Evolutionary conservation across 2,888 invertebrate genomes (phyloP).

Genomic region (Miltochrista miniata): DNA sequence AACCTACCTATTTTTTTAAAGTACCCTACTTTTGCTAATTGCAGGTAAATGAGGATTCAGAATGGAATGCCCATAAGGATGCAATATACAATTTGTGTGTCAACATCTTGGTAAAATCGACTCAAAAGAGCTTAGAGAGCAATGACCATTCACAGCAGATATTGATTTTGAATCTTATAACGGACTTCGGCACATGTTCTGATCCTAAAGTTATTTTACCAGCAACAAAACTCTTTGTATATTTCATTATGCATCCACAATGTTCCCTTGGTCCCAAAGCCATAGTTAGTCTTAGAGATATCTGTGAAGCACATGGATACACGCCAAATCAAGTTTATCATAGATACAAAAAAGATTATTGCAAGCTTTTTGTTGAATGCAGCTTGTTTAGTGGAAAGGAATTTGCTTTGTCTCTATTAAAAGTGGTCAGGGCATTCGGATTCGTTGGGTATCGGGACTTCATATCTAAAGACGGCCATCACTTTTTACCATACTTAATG

Average conservation of each 20-base stretch:
- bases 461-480: conserved; percentile 86
- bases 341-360: conserved; percentile 85
- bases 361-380: conserved; percentile 84
- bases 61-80: conserved; percentile 58
- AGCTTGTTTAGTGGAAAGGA: conserved; percentile 83
- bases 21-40: conserved; percentile 21
- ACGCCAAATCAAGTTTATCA: conserved; percentile 84
- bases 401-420: conserved; percentile 83
- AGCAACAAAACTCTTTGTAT: conserved; percentile 79
- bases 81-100: conserved; percentile 63
- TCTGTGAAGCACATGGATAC: conserved; percentile 80
- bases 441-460: conserved; percentile 88
- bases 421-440: conserved; percentile 87
- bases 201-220: conserved; percentile 69
- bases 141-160: conserved; percentile 81
- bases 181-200: conserved; percentile 70
- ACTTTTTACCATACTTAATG: conserved; percentile 86
- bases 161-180: conserved; percentile 79
- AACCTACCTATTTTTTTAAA: no score
- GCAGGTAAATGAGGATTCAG: conserved; percentile 48
- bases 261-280: conserved; percentile 83
- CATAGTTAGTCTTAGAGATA: conserved; percentile 79
- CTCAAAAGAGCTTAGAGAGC: conserved; percentile 75
- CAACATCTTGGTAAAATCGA: conserved; percentile 69
- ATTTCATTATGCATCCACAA: conserved; percentile 86